Conservation (phyloP, 1,140 invertebrate species). For the Lasioglossum baleicum region DNA sequence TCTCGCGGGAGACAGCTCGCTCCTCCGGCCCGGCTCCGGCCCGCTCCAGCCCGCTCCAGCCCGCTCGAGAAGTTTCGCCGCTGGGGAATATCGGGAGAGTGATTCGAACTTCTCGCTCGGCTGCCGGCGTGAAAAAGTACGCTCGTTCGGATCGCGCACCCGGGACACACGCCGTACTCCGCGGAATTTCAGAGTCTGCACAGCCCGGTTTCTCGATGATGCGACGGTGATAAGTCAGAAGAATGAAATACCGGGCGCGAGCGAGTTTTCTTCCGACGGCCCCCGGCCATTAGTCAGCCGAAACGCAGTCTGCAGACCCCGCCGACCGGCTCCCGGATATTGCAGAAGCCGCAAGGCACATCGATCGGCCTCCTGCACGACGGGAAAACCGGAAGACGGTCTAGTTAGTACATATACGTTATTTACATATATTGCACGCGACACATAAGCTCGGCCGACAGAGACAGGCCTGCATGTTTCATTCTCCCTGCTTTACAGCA, state of each 20-base stretch:
- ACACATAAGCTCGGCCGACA: not conserved
- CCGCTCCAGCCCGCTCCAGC: not conserved
- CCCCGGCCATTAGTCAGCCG: constrained; percentile 11
- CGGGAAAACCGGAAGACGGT: constrained; percentile 16
- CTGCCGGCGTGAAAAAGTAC: not conserved
- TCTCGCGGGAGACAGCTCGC: not conserved
- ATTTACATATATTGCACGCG: constrained; percentile 44
- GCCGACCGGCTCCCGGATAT: not conserved
- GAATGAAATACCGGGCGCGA: not conserved
- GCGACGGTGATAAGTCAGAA: constrained; percentile 24
- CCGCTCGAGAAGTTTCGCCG: constrained; percentile 2
- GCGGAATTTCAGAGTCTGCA: not conserved
- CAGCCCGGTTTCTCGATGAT: constrained; percentile 17
- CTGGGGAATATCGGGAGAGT: constrained; percentile 27
- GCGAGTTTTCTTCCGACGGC: not conserved
- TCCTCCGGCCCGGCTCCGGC: not conserved
- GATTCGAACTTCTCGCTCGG: not conserved
- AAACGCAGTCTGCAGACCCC: not conserved
- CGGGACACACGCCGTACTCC: not conserved
- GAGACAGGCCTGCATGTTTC: constrained; percentile 9
- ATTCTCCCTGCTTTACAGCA: constrained; percentile 19
- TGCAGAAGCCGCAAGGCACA: constrained; percentile 6
- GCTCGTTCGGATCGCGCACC: not conserved
- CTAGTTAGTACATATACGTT: constrained; percentile 20
- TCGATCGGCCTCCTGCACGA: constrained; percentile 5